These are phyloP conservation scores for Cyanoramphus novaezelandiae DNA, from an alignment of 2,113 vertebrate species.

Conservation along the genomic window DNA sequence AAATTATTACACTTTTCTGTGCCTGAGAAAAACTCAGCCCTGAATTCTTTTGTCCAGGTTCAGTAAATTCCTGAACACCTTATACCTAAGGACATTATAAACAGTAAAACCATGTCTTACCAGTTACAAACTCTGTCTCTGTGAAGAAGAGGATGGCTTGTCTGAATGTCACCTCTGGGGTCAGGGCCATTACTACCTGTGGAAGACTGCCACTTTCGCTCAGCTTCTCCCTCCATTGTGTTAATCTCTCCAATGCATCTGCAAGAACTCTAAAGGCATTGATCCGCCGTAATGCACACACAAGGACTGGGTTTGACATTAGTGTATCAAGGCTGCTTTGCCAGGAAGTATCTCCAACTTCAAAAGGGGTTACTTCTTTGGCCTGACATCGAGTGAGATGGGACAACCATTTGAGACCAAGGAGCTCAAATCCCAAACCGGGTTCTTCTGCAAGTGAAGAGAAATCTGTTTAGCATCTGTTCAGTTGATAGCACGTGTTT, in stretches of 20 bases:
- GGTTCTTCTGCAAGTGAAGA: slow-evolving; percentile 37
- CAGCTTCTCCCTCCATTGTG: neutral
- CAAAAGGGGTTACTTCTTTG: slow-evolving; percentile 74
- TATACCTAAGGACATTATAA: neutral
- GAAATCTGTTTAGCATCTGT: neutral
- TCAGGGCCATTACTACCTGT: slow-evolving; percentile 68
- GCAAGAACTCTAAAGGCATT: slow-evolving; percentile 56
- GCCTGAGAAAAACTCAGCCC: neutral
- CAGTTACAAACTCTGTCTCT: slow-evolving; percentile 61
- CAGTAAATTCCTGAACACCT: neutral
- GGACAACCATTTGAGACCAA: slow-evolving; percentile 76
- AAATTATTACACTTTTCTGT: neutral
- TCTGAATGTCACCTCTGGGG: slow-evolving; percentile 73
- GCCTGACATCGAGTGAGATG: slow-evolving; percentile 69
- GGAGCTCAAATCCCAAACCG: slow-evolving; percentile 58
- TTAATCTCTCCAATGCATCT: slow-evolving; percentile 5
- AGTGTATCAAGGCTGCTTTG: slow-evolving; percentile 57
- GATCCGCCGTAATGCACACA: slow-evolving; percentile 50
- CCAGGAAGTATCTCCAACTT: slow-evolving; percentile 70
- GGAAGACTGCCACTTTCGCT: neutral
- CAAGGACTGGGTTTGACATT: slow-evolving; percentile 55
- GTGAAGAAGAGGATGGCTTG: slow-evolving; percentile 76
- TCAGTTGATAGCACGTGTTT: neutral
- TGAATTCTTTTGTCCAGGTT: neutral
- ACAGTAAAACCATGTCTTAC: neutral